Base-by-base conservation (phyloP, 2,113 vertebrate species). In the Epinephelus moara region DNA sequence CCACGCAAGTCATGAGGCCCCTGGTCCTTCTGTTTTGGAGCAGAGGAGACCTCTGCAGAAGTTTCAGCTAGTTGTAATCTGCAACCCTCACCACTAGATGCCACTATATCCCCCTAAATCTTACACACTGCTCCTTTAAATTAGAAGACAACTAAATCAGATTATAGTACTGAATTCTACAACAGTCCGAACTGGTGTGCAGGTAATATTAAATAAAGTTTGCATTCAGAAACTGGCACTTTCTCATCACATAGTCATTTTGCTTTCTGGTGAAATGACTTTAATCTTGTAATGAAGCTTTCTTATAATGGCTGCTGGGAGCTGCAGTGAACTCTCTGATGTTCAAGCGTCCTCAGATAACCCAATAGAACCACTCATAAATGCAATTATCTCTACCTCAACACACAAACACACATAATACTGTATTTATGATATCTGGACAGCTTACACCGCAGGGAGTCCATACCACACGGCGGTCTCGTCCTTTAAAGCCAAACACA, bases 291-390 rank as follows among this genome's bases (percentile, higher is more conserved):
- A 66, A 56, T 17, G 25, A 67, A 85, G 68, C 56, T 66, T 72
- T 77, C 30, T 69, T 70, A 60, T 66, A 72, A 71, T 75, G 75
- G 70, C 70, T 25, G 56, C 63, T 63, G 71, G 59, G 68, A 78
- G 60, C 73, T 84, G 68, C 78, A 63, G 57, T 70, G 61, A 76
- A 75, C 42, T 71, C 53, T 85, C 17, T 70, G 56, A 85, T 81
- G 80, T 81, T 78, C 62, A 64, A 80, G 72, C 10, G 17, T 82
- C 80, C 85, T 85, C 13, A 56, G 27, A 74, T 71, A 87, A 81
- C 77, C 76, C 42, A 47, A 52, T 66, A 84, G 59, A 86, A 33
- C 18, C 59, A 63, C 82, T 71, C 50, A 33, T 52, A 61, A 81
- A 89, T 77, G 79, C 47, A 87, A 81, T 87, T 70, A 87, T 68